phyloP scores from a whole-genome alignment of 92 coral and sea anemone species.

The Paramuricea clavata region DNA sequence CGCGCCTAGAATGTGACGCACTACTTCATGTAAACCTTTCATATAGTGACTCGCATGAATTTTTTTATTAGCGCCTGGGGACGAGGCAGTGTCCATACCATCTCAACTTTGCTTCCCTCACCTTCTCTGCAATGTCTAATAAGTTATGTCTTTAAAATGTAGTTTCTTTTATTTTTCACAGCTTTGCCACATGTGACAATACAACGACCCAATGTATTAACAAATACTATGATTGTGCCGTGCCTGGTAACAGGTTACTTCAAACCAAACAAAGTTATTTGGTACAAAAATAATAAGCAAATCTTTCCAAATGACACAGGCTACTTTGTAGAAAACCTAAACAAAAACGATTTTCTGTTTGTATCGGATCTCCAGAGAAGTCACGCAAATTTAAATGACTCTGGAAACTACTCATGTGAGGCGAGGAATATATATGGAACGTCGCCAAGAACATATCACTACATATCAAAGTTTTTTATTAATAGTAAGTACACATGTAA shows the following conservation, averaged over 20 bases:
- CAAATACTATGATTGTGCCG: background rate
- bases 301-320: background rate
- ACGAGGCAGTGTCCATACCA: background rate
- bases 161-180: background rate
- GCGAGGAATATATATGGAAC: conserved; percentile 19
- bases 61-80: too few relatives aligned
- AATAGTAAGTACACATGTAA: background rate
- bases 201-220: background rate
- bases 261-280: background rate
- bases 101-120: background rate
- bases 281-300: background rate
- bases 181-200: background rate
- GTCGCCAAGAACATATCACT: background rate
- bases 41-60: too few relatives aligned
- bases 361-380: background rate
- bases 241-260: conserved; percentile 1
- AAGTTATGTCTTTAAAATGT: background rate
- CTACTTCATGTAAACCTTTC: too few relatives aligned
- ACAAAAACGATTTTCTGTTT: background rate
- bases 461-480: background rate
- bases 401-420: background rate
- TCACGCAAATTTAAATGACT: background rate
- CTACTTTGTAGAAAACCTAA: background rate
- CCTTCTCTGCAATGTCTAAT: background rate
- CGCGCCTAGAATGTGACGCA: too few relatives aligned